These are phyloP conservation scores for Prorops nasuta DNA, from an alignment of 1,140 invertebrate genomes.

Conservation along the genomic window DNA sequence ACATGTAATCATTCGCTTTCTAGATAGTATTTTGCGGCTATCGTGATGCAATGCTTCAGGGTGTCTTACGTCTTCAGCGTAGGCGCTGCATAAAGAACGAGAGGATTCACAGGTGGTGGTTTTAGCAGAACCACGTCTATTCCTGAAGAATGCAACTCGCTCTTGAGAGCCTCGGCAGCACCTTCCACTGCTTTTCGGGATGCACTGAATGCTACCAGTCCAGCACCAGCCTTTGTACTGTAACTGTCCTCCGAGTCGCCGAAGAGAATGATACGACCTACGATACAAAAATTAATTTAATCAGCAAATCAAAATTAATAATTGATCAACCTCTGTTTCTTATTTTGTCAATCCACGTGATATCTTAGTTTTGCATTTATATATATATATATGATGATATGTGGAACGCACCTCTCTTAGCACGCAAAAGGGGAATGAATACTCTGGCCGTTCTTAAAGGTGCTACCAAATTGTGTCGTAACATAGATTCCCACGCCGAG, in stretches of 20 bases:
- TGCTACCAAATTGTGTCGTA: constrained; percentile 74
- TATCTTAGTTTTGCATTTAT: too few relatives aligned
- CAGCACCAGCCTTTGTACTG: constrained; percentile 49
- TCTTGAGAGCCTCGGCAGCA: constrained; percentile 67
- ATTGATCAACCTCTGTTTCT: too few relatives aligned
- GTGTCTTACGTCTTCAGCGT: constrained; percentile 56
- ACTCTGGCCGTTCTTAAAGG: constrained; percentile 71
- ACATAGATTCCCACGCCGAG: constrained; percentile 73
- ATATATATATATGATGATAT: too few relatives aligned
- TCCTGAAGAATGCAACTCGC: constrained; percentile 66
- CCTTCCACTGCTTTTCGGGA: constrained; percentile 71
- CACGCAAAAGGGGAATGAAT: constrained; percentile 68
- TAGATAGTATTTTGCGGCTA: too few relatives aligned
- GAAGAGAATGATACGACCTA: constrained; percentile 55
- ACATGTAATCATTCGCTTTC: too few relatives aligned
- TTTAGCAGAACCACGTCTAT: constrained; percentile 75
- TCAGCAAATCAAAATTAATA: too few relatives aligned
- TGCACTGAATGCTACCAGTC: constrained; percentile 67
- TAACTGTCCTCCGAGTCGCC: constrained; percentile 46
- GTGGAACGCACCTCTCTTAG: constrained; percentile 57
- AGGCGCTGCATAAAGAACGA: constrained; percentile 62
- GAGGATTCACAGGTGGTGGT: constrained; percentile 66
- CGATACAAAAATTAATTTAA: too few relatives aligned
- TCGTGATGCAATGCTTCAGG: too few relatives aligned
- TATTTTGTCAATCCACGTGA: too few relatives aligned